A percentile compares a stretch with the other conserved stretches of the same genome.
Evolutionary conservation across 2,797 vertebrate species (phyloP).

Genomic region (Siniperca obscura): DNA sequence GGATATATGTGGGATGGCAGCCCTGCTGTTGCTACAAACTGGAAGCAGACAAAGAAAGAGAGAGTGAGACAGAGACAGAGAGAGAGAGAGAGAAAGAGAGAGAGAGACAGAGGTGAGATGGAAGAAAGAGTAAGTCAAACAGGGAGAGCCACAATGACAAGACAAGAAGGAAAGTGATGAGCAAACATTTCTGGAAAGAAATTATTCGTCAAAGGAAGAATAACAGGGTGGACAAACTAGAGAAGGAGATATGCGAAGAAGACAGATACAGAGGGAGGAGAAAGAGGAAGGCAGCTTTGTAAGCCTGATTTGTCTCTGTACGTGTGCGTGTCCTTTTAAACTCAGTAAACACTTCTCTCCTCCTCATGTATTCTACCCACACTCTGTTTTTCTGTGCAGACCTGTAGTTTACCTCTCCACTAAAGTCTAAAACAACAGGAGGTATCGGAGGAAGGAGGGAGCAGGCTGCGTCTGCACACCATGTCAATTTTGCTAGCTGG

Average conservation of each 20-base stretch:
- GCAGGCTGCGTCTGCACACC: constrained; percentile 12
- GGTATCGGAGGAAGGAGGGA: constrained; percentile 7
- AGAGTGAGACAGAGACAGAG: background rate
- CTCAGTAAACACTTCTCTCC: constrained; percentile 27
- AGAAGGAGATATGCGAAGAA: background rate
- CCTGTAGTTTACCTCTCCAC: constrained; percentile 27
- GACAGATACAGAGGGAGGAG: constrained; percentile 1
- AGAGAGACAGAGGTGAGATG: background rate
- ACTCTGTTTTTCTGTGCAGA: constrained; percentile 28
- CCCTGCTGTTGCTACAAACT: constrained; percentile 46
- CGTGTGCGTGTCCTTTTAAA: constrained; percentile 40
- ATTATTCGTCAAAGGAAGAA: constrained; percentile 41
- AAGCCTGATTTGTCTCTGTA: constrained; percentile 32
- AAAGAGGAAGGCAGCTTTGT: constrained; percentile 26
- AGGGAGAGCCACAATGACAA: background rate
- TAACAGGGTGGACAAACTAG: constrained; percentile 22
- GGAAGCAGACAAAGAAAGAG: constrained; percentile 29
- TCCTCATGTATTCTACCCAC: constrained; percentile 22
- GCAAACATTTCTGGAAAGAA: constrained; percentile 45
- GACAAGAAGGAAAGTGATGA: constrained; percentile 54
- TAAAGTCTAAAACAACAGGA: constrained; percentile 44
- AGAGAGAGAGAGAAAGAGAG: background rate
- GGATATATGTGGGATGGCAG: constrained; percentile 47
- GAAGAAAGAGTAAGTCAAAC: constrained; percentile 6
- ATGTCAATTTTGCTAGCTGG: constrained; percentile 36